Evolutionary conservation across 2,888 invertebrate species (phyloP).

Genomic region (Alloscopus bannaensis): DNA sequence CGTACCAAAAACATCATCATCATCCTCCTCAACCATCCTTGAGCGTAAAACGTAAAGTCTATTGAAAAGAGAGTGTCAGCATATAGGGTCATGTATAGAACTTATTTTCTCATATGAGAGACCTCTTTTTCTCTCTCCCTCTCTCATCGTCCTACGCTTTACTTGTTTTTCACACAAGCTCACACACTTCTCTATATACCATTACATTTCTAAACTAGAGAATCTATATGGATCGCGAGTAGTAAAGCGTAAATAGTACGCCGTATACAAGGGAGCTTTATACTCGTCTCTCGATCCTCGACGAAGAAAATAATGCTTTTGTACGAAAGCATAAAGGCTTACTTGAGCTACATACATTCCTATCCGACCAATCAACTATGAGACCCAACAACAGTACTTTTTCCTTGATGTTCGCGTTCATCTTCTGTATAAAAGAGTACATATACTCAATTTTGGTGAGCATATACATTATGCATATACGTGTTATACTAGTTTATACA

Average conservation of each 20-base stretch:
- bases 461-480: neutral
- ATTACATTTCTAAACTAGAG: no score
- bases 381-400: constrained; percentile 57
- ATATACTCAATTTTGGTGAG: neutral
- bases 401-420: constrained; percentile 47
- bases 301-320: neutral
- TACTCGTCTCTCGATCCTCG: no score
- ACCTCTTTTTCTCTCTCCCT: no score
- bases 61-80: constrained; percentile 35
- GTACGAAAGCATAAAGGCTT: no score
- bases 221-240: no score
- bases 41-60: constrained; percentile 44
- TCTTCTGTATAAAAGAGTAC: constrained; percentile 10
- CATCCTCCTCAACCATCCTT: constrained; percentile 45
- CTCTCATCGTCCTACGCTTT: constrained; percentile 48
- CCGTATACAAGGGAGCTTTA: no score
- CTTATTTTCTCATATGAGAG: neutral
- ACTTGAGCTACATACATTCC: constrained; percentile 29
- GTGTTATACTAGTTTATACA: constrained; percentile 4
- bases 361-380: constrained; percentile 48
- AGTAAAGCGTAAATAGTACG: no score
- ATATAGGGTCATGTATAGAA: no score
- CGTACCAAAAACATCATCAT: constrained; percentile 3
- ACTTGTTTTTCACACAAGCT: neutral
- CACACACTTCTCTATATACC: neutral